Conservation (phyloP, 2,113 vertebrate genomes). For the Sisor rabdophorus region DNA sequence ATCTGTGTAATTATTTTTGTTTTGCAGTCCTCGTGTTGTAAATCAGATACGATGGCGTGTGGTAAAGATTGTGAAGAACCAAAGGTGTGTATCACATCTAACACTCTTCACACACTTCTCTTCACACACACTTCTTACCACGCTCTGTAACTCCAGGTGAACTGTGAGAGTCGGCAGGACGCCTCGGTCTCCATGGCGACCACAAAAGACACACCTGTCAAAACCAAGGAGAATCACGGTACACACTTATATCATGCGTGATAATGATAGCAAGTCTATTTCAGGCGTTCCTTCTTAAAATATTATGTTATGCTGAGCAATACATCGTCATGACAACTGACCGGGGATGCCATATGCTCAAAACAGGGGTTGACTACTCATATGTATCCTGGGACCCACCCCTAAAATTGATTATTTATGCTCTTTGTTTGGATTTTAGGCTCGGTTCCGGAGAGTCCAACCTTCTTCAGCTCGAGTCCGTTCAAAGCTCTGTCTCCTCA, state of each 20-base stretch:
- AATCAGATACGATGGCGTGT: constrained; percentile 79
- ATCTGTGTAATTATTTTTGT: constrained; percentile 30
- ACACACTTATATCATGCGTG: constrained; percentile 6
- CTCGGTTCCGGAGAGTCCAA: constrained; percentile 75
- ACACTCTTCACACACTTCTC: not conserved
- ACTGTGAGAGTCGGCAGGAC: constrained; percentile 79
- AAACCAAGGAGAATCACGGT: constrained; percentile 77
- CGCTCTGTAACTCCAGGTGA: constrained; percentile 66
- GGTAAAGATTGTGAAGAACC: constrained; percentile 79
- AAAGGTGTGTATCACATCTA: constrained; percentile 53
- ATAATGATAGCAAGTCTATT: not conserved
- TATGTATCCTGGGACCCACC: not conserved
- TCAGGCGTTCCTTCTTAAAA: not conserved
- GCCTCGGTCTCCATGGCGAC: constrained; percentile 73
- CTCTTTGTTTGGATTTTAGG: constrained; percentile 48
- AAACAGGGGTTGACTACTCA: too few species aligned
- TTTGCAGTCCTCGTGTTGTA: constrained; percentile 81
- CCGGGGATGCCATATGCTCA: not conserved
- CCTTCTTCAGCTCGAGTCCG: constrained; percentile 80
- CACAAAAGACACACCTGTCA: constrained; percentile 78
- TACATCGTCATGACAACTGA: not conserved
- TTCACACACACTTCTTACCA: not conserved
- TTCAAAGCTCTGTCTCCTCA: constrained; percentile 93
- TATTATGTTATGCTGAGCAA: not conserved
- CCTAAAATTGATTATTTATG: not conserved